Evolutionary conservation across 2,888 invertebrate genomes (phyloP).

Genomic region (Artemia sinica): DNA sequence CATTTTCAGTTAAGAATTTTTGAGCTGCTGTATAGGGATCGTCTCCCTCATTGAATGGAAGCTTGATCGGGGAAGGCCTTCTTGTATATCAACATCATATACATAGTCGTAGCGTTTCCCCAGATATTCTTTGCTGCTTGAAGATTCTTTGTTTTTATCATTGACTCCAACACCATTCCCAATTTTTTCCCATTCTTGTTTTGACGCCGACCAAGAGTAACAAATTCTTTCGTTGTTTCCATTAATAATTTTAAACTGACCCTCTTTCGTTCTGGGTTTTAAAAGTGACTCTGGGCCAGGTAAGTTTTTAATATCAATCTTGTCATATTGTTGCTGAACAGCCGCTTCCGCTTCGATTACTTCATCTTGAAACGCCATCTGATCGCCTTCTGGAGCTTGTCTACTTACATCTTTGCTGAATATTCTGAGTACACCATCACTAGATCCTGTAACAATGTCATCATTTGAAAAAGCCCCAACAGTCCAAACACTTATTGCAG

Average conservation of each 20-base stretch:
- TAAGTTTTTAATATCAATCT: conserved; percentile 35
- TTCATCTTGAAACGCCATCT: conserved; percentile 51
- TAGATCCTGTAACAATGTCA: conserved; percentile 71
- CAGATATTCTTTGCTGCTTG: too few relatives aligned
- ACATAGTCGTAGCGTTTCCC: conserved; percentile 70
- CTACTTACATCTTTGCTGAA: conserved; percentile 55
- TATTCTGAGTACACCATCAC: conserved; percentile 71
- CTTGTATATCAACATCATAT: conserved; percentile 86
- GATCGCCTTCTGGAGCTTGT: conserved; percentile 44
- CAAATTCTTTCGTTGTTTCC: conserved; percentile 52
- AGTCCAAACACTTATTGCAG: conserved; percentile 77
- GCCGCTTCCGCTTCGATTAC: conserved; percentile 46
- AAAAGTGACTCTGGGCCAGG: conserved; percentile 60
- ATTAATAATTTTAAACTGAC: conserved; percentile 66
- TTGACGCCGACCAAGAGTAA: conserved; percentile 53
- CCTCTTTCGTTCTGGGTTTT: conserved; percentile 58
- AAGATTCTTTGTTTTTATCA: conserved; percentile 29
- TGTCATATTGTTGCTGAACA: conserved; percentile 51
- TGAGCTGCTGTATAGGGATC: conserved; percentile 87
- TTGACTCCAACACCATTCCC: conserved; percentile 73
- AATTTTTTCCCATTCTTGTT: conserved; percentile 57
- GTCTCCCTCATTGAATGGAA: conserved; percentile 74
- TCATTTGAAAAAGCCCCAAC: conserved; percentile 62
- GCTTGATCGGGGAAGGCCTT: conserved; percentile 69
- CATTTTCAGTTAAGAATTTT: conserved; percentile 64